Conservation (phyloP, 1,140 invertebrate species). For the Leptopilina boulardi region DNA sequence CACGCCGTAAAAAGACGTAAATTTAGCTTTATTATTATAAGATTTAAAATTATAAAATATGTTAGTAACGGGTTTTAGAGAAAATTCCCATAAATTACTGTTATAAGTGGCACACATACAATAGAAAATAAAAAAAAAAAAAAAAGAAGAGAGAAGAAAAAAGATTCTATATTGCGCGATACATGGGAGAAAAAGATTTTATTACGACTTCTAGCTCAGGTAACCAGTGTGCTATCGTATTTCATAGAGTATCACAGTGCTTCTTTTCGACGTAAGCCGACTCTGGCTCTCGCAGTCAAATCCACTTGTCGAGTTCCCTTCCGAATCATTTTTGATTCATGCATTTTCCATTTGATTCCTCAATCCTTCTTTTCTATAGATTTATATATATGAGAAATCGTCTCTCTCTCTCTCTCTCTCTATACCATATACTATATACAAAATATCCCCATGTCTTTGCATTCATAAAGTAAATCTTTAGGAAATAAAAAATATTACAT, state of each 20-base stretch:
- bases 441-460: not conserved
- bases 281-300: slow-evolving; percentile 6
- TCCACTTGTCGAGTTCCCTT: slow-evolving; percentile 13
- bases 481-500: not conserved
- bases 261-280: not conserved
- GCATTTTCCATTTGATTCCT: not conserved
- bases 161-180: not conserved
- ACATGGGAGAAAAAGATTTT: not conserved
- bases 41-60: too few relatives aligned
- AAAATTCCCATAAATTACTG: too few relatives aligned
- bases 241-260: slow-evolving; percentile 10
- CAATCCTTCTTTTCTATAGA: not conserved
- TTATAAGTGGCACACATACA: too few relatives aligned
- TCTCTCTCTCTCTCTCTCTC: too few relatives aligned
- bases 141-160: not conserved
- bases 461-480: not conserved
- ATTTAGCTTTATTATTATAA: too few relatives aligned
- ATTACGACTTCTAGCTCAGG: not conserved
- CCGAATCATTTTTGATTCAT: slow-evolving; percentile 6
- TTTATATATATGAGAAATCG: not conserved
- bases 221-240: slow-evolving; percentile 14
- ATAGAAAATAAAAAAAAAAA: too few relatives aligned
- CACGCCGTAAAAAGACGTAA: too few relatives aligned
- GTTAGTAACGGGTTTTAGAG: too few relatives aligned
- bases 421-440: too few relatives aligned